Conservation (phyloP, 2,888 invertebrate genomes). For the Agrochola circellaris region DNA sequence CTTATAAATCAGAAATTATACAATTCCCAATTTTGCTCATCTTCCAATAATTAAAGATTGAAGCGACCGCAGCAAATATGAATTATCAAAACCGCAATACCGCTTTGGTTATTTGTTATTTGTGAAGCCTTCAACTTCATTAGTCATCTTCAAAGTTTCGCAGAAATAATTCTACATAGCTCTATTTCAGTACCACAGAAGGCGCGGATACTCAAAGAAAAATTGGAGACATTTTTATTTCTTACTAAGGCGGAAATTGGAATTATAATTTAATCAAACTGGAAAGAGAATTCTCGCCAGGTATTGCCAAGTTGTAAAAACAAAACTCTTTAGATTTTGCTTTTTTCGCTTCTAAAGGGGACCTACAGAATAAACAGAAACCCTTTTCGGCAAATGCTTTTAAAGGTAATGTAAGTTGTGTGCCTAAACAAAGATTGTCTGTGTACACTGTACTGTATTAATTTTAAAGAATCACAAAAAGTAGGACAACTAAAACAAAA, state of each 20-base stretch:
- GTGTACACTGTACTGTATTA: slow-evolving; percentile 24
- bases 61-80: slow-evolving; percentile 26
- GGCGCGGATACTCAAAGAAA: slow-evolving; percentile 27
- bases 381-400: slow-evolving; percentile 52
- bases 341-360: slow-evolving; percentile 25
- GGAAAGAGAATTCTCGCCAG: slow-evolving; percentile 42
- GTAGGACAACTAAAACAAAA: slow-evolving; percentile 11
- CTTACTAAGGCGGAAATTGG: slow-evolving; percentile 54
- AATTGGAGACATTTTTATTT: slow-evolving; percentile 51
- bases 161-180: slow-evolving; percentile 41
- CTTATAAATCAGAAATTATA: slow-evolving; percentile 6
- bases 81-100: slow-evolving; percentile 50
- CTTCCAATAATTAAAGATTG: slow-evolving; percentile 29
- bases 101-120: slow-evolving; percentile 47
- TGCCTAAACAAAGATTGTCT: slow-evolving; percentile 48
- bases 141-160: slow-evolving; percentile 54
- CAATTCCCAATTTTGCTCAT: slow-evolving; percentile 17
- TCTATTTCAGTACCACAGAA: slow-evolving; percentile 39
- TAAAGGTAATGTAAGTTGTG: slow-evolving; percentile 49
- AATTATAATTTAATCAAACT: slow-evolving; percentile 65
- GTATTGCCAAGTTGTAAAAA: slow-evolving; percentile 44
- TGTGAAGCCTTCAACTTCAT: slow-evolving; percentile 54
- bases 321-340: slow-evolving; percentile 50
- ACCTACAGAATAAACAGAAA: slow-evolving; percentile 37
- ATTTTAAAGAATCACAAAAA: slow-evolving; percentile 39